Evolutionary conservation across 2,888 invertebrate genomes (phyloP).

Genomic region (Electrophaes corylata): DNA sequence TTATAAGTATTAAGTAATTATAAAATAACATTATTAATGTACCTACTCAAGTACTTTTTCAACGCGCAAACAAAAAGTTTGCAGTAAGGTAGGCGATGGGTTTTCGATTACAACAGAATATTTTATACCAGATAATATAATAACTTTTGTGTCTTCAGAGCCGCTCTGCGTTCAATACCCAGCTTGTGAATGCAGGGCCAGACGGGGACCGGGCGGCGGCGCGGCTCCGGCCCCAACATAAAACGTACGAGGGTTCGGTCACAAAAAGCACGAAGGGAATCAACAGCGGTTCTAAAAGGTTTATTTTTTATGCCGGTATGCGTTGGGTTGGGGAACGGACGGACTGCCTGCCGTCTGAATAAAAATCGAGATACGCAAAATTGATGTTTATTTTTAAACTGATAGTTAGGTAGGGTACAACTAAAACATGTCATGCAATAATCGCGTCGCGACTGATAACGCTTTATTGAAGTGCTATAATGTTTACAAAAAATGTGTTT

Average conservation of each 20-base stretch:
- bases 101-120: constrained; percentile 18
- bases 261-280: constrained; percentile 73
- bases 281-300: constrained; percentile 54
- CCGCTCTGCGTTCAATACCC: constrained; percentile 19
- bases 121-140: constrained; percentile 45
- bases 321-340: constrained; percentile 35
- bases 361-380: constrained; percentile 8
- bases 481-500: not conserved
- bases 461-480: no score
- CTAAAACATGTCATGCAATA: not conserved
- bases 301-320: constrained; percentile 63
- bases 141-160: constrained; percentile 57
- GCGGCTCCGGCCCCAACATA: constrained; percentile 56
- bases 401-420: not conserved
- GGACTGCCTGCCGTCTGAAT: constrained; percentile 25
- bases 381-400: not conserved
- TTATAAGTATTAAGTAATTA: no score
- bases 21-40: no score
- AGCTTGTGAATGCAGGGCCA: constrained; percentile 56
- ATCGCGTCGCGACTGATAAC: no score
- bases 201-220: constrained; percentile 48
- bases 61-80: constrained; percentile 41
- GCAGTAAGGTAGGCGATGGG: constrained; percentile 44
- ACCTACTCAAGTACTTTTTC: constrained; percentile 40
- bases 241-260: constrained; percentile 49